Evolutionary conservation across 2,888 invertebrate genomes (phyloP), one percentile per base, ranked within the genome.

Genomic region (Xylocampa areola): DNA sequence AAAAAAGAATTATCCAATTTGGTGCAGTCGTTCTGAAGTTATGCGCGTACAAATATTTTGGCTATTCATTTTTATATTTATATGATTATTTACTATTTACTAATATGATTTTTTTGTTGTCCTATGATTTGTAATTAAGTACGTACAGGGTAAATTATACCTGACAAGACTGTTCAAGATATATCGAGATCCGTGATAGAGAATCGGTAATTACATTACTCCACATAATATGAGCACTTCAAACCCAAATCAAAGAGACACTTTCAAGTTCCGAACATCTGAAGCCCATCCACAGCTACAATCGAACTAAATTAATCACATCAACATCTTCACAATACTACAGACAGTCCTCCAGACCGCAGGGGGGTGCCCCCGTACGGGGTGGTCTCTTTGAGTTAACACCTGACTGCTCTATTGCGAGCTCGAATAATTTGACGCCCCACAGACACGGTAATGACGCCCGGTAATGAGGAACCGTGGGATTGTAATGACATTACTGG

Each of bases 401-500:
- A 59, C 67, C 40, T 70, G 44, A 67, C 50, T 67, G 70, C 62
- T 48, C 69, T 40, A 65, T 65, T 62, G 44, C 59, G 54, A 59
- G 41, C 55, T 33, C 35, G 50, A 52, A 41, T 53, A 40, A 60
- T 47, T 50, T 47, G 61, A 36, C 39, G 43, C 7, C 21, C 49
- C 16, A 41, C 36, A 50, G 44, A 66, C 64, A 32, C 67, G 43
- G 61, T 65, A 73, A 67, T 73, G 69, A 71, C 52, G 43, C 40
- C 2, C 25, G n/a, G 27, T 62, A 62, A 63, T 62, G 54, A 61
- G 40, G 11, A 14, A 35, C 1, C 17, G 36, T 36, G 39, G 37
- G 7, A 23, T 37, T n/a, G 29, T 52, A 53, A 61, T 45, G 39
- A 41, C 32, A 37, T 51, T 43, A 32, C 27, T 29, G 19, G n/a